These are phyloP conservation scores for Probosciger aterrimus DNA, from an alignment of 2,113 vertebrate species.

Conservation along the genomic window DNA sequence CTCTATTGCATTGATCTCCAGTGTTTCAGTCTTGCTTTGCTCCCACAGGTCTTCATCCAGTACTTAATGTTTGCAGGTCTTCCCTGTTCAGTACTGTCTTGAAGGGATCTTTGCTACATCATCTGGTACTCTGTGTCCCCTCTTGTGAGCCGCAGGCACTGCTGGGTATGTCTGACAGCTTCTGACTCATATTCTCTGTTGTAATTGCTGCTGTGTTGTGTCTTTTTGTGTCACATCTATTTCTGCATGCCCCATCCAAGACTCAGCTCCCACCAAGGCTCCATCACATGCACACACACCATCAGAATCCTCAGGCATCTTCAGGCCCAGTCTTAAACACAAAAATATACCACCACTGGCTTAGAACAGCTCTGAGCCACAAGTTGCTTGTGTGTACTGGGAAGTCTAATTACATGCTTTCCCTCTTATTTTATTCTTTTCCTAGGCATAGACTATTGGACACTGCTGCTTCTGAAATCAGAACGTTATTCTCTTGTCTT, in stretches of 20 bases:
- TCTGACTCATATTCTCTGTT: constrained; percentile 12
- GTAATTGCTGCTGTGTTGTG: not conserved
- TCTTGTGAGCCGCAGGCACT: not conserved
- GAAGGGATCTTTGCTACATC: not conserved
- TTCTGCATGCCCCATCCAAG: not conserved
- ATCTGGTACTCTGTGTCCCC: not conserved
- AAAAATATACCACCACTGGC: not conserved
- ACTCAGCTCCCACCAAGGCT: not conserved
- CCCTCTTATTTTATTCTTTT: not conserved
- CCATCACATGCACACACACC: not conserved
- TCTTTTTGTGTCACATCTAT: not conserved
- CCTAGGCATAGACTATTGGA: not conserved
- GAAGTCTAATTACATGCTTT: constrained; percentile 44
- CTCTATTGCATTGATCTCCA: not conserved
- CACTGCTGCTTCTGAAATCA: not conserved
- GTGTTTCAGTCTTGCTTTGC: not conserved
- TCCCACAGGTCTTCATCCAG: not conserved
- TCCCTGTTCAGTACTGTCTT: not conserved
- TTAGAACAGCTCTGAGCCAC: constrained; percentile 3
- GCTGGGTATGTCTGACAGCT: not conserved
- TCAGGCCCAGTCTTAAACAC: not conserved
- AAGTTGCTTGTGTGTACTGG: constrained; percentile 16
- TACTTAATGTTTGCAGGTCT: not conserved
- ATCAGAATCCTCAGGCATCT: constrained; percentile 24
- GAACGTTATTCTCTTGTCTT: not conserved